Evolutionary conservation across 2,888 invertebrate genomes (phyloP), one percentile per base, ranked within the genome.

Genomic region (Maniola hyperantus): DNA sequence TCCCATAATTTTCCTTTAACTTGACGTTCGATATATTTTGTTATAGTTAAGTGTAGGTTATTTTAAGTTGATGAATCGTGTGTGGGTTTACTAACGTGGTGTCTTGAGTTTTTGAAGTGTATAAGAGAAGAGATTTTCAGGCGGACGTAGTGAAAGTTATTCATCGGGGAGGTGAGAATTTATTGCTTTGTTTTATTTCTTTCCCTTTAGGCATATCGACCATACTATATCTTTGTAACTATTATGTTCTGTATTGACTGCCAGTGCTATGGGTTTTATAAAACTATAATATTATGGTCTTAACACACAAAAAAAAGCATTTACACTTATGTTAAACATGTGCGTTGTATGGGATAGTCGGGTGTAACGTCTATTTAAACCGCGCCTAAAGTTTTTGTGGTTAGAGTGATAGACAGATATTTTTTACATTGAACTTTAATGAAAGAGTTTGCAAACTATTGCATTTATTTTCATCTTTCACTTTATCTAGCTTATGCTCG

Each of bases 91-190:
- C 73, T 73, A 67, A 64, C 68, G 66, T 65, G 64, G 68, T 79
- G 82, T 79, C 78, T 74, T 82, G 76, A 84, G 87, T 87, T 88
- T 83, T 82, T 85, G 85, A 87, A 87, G 88, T 88, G 86, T 79
- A 78, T 82, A 80, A 80, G 78, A 77, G 82, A 77, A 77, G 77
- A 75, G 74, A 77, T 81, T 77, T 79, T 78, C 79, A 79, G 78
- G 80, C 80, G 78, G 79, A 77, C 82, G 85, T 83, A 82, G 87
- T 89, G 88, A 84, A 79, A 81, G 83, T 83, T 81, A 63, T 68
- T 71, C 60, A 63, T 67, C 64, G 46, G 61, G 55, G 62, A 62
- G 71, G 71, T 71, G 55, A 67, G 71, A 54, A 44, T 39, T 39
- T 51, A 36, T 20, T 51, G 1, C 1, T 51, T 51, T 51, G 11